A percentile compares a stretch with the other conserved stretches of the same genome.
phyloP scores from a whole-genome alignment of 1,140 invertebrate genomes.

The Goniozus legneri region DNA sequence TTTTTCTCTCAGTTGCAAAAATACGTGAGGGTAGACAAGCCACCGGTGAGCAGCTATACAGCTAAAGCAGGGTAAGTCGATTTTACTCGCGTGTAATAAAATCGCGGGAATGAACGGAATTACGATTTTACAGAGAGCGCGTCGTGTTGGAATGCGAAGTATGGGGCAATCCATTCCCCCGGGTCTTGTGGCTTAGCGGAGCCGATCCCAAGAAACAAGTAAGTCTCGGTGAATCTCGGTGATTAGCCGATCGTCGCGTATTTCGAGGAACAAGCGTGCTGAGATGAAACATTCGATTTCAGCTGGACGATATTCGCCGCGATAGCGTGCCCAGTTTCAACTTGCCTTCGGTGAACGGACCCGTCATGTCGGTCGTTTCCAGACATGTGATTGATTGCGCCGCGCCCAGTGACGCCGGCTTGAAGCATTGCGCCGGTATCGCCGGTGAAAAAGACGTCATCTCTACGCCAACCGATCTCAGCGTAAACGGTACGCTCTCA shows the following conservation, averaged over 20 bases:
- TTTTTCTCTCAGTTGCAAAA: too few relatives aligned
- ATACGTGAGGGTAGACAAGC: too few relatives aligned
- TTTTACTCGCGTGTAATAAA: too few relatives aligned
- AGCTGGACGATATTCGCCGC: constrained; percentile 30
- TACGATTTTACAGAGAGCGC: constrained; percentile 30
- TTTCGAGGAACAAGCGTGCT: too few relatives aligned
- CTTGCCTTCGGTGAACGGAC: constrained; percentile 34
- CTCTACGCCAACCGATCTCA: constrained; percentile 43
- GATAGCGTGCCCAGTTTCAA: constrained; percentile 23
- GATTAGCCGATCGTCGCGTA: too few relatives aligned
- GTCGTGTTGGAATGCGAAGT: constrained; percentile 68
- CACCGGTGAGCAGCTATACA: too few relatives aligned
- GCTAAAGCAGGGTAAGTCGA: too few relatives aligned
- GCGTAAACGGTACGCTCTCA: constrained; percentile 48
- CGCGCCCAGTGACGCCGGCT: constrained; percentile 57
- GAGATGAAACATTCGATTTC: too few relatives aligned
- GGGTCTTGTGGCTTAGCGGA: constrained; percentile 66
- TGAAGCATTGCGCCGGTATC: constrained; percentile 72
- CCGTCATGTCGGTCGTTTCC: constrained; percentile 60
- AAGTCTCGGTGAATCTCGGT: constrained; percentile 23
- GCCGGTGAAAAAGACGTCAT: constrained; percentile 58
- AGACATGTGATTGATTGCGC: constrained; percentile 65
- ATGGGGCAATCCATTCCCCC: constrained; percentile 65
- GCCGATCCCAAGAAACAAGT: constrained; percentile 61
- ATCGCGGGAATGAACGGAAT: too few relatives aligned